phyloP scores from a whole-genome alignment of 2,113 vertebrate species.

The Miniopterus natalensis region DNA sequence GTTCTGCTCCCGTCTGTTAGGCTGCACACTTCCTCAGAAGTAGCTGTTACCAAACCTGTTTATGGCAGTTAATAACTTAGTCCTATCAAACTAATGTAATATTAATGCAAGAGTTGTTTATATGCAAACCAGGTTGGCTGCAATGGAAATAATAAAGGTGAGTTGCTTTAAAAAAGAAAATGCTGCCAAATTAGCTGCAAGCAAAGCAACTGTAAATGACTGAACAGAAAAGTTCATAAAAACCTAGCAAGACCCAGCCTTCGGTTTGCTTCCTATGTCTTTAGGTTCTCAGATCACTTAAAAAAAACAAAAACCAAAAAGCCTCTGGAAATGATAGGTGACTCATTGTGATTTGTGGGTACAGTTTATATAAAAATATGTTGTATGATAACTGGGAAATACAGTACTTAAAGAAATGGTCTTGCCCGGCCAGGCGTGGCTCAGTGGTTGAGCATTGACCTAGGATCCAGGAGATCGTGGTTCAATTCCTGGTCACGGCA shows the following conservation, averaged over 20 bases:
- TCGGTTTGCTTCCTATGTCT: background rate
- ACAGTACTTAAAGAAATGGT: background rate
- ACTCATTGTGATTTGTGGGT: background rate
- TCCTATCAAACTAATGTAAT: background rate
- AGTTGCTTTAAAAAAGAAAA: background rate
- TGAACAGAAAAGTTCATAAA: background rate
- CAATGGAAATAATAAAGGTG: background rate
- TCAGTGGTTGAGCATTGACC: no score
- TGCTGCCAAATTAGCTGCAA: background rate
- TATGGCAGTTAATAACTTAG: constrained; percentile 1
- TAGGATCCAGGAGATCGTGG: no score
- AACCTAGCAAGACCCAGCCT: background rate
- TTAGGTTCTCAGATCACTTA: background rate
- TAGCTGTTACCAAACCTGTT: background rate
- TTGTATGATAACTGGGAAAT: background rate
- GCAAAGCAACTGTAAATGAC: background rate
- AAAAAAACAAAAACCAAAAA: background rate
- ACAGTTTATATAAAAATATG: background rate
- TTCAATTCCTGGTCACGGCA: no score
- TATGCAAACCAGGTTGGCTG: background rate
- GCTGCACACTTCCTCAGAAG: background rate
- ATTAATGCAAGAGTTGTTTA: background rate
- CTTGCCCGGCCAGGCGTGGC: background rate
- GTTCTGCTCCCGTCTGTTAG: background rate
- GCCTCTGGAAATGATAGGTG: background rate